These are phyloP conservation scores for Eugnorisma glareosa DNA, from an alignment of 2,888 invertebrate species.

Conservation along the genomic window DNA sequence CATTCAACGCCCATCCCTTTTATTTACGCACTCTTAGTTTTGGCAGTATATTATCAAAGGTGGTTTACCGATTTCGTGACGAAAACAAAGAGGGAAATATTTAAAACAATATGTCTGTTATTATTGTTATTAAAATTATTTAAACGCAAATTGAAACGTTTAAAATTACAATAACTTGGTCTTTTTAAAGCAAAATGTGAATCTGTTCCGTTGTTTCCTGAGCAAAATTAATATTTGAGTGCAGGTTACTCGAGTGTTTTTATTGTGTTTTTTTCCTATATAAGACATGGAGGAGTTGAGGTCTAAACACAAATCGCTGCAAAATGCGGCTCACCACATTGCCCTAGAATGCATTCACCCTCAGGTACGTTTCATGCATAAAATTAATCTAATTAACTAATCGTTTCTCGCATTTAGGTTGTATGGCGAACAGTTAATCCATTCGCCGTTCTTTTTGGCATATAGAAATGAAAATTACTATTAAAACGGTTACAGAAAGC, in stretches of 20 bases:
- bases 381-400: not conserved
- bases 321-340: conserved; percentile 86
- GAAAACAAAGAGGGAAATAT: conserved; percentile 60
- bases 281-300: conserved; percentile 83
- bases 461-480: not conserved
- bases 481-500: not conserved
- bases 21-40: conserved; percentile 13
- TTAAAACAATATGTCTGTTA: conserved; percentile 23
- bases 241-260: conserved; percentile 18
- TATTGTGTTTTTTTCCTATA: conserved; percentile 14
- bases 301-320: conserved; percentile 83
- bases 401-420: not conserved
- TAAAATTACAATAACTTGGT: not conserved
- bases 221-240: not conserved
- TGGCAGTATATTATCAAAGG: conserved; percentile 9
- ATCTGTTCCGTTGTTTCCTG: conserved; percentile 10
- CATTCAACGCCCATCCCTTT: not conserved
- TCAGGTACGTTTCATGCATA: conserved; percentile 72
- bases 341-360: conserved; percentile 86
- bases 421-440: not conserved
- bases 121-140: not conserved
- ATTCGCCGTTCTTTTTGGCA: not conserved
- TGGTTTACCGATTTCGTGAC: conserved; percentile 46
- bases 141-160: not conserved
- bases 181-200: conserved; percentile 36